phyloP scores from a whole-genome alignment of 2,888 invertebrate species.

The Epinotia bilunana region DNA sequence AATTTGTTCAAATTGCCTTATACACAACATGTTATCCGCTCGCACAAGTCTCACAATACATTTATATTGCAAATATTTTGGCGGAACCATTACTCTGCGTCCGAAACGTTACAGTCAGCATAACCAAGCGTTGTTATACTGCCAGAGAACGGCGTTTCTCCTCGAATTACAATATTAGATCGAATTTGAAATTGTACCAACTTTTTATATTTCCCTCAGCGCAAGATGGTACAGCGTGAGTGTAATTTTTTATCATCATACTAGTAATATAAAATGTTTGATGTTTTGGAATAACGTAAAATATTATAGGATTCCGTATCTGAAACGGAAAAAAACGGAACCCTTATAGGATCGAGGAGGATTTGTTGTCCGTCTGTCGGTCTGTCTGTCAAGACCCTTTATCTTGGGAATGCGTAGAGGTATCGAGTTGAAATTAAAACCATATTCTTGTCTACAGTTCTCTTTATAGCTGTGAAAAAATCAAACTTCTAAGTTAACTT shows the following conservation, averaged over 20 bases:
- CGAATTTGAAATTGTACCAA: conserved; percentile 29
- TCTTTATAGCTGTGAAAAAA: too few species aligned
- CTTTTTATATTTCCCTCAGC: conserved; percentile 33
- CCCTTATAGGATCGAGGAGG: too few species aligned
- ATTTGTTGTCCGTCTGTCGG: too few species aligned
- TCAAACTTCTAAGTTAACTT: too few species aligned
- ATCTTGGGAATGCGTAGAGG: too few species aligned
- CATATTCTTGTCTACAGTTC: too few species aligned
- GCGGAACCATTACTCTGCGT: conserved; percentile 15
- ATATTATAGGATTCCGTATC: too few species aligned
- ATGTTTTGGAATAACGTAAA: background rate
- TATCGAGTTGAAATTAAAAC: too few species aligned
- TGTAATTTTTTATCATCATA: conserved; percentile 12
- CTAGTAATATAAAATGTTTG: background rate
- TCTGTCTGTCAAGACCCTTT: too few species aligned
- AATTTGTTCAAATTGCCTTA: conserved; percentile 13
- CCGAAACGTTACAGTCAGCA: conserved; percentile 12
- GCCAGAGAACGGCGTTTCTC: conserved; percentile 11
- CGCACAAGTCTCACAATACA: background rate
- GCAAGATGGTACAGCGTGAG: conserved; percentile 4
- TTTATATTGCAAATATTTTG: conserved; percentile 21
- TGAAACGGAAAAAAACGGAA: too few species aligned
- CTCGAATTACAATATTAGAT: conserved; percentile 12
- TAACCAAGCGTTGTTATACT: conserved; percentile 3
- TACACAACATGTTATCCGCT: background rate